These are phyloP conservation scores for Tenodera sinensis DNA, from an alignment of 2,888 invertebrate genomes.

Conservation along the genomic window DNA sequence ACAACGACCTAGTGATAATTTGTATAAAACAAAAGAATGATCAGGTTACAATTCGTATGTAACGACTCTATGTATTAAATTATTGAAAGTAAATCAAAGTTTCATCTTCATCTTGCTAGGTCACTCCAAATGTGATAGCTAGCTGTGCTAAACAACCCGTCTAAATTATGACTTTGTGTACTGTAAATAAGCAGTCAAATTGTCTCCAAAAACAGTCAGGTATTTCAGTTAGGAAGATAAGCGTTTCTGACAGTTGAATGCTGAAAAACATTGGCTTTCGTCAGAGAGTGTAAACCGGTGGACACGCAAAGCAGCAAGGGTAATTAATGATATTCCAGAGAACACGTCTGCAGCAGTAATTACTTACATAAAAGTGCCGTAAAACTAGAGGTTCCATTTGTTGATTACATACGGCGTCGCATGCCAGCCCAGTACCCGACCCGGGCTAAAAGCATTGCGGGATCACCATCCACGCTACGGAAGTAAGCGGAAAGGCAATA, in stretches of 20 bases:
- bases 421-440: not conserved
- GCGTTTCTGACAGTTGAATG: not conserved
- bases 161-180: too few relatives aligned
- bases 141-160: too few relatives aligned
- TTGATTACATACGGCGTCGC: not conserved
- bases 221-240: too few relatives aligned
- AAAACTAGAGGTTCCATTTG: not conserved
- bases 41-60: too few relatives aligned
- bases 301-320: not conserved
- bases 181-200: too few relatives aligned
- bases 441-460: not conserved
- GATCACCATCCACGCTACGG: not conserved
- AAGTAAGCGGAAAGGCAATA: not conserved
- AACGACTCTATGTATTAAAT: too few relatives aligned
- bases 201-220: too few relatives aligned
- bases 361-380: not conserved
- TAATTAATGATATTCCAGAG: not conserved
- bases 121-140: too few relatives aligned
- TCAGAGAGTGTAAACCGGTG: not conserved
- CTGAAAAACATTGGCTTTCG: not conserved
- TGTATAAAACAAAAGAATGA: too few relatives aligned
- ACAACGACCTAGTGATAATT: too few relatives aligned
- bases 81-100: too few relatives aligned
- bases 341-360: not conserved
- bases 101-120: too few relatives aligned